These are phyloP conservation scores for Acrocephalus kingi DNA, from an alignment of 2,113 vertebrate genomes.

Conservation along the genomic window DNA sequence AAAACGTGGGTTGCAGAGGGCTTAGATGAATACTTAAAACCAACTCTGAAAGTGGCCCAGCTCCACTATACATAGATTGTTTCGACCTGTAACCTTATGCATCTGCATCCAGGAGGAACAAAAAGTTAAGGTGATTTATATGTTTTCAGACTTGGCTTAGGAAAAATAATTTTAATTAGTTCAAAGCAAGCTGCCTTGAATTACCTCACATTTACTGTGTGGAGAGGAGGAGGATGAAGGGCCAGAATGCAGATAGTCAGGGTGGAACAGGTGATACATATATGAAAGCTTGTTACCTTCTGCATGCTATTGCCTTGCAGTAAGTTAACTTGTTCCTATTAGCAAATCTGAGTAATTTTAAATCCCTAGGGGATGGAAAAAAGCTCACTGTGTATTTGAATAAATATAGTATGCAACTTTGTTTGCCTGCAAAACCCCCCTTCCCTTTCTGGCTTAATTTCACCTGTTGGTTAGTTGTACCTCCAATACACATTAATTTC, in stretches of 20 bases:
- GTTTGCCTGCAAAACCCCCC: not conserved
- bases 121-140: not conserved
- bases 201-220: not conserved
- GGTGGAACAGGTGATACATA: not conserved
- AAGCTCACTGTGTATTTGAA: not conserved
- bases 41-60: not conserved
- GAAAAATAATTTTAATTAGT: not conserved
- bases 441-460: not conserved
- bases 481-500: not conserved
- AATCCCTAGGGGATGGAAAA: not conserved
- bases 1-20: not conserved
- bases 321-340: not conserved
- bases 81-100: not conserved
- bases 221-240: not conserved
- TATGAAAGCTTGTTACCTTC: not conserved
- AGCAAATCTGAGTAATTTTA: slow-evolving; percentile 10
- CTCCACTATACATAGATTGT: not conserved
- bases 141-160: not conserved
- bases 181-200: not conserved
- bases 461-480: not conserved
- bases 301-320: not conserved
- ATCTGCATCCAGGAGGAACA: not conserved
- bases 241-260: not conserved
- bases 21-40: not conserved
- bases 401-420: not conserved